Percentiles rank a stretch among this genome's conserved stretches.
Evolutionary conservation across 2,888 invertebrate genomes (phyloP).

Genomic region (Acrobasis consociella): DNA sequence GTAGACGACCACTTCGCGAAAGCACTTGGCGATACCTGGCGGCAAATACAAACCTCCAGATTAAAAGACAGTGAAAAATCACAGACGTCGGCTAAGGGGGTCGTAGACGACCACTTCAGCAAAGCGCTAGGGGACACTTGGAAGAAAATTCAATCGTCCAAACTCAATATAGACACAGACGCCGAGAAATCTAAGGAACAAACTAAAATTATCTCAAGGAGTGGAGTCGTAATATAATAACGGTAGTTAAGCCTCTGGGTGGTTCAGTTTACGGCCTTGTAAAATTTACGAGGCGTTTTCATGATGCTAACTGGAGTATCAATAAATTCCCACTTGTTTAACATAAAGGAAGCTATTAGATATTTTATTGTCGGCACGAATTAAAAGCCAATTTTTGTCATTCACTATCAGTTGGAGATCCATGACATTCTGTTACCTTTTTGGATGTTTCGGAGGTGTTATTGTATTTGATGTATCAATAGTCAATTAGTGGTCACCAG

Average conservation of each 20-base stretch:
- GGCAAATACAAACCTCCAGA: slow-evolving; percentile 85
- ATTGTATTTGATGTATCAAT: slow-evolving; percentile 52
- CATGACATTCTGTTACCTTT: slow-evolving; percentile 77
- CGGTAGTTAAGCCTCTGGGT: slow-evolving; percentile 45
- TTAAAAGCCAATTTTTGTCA: slow-evolving; percentile 39
- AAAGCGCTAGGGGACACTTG: slow-evolving; percentile 94
- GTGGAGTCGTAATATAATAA: slow-evolving; percentile 77
- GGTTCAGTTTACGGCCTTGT: slow-evolving; percentile 65
- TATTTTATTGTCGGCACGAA: slow-evolving; percentile 46
- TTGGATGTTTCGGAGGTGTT: slow-evolving; percentile 50
- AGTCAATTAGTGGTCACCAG: slow-evolving; percentile 81
- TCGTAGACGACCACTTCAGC: slow-evolving; percentile 95
- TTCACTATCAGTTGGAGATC: slow-evolving; percentile 43
- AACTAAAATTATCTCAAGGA: slow-evolving; percentile 75
- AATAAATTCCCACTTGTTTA: slow-evolving; percentile 72
- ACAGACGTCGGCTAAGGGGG: slow-evolving; percentile 54
- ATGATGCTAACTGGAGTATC: slow-evolving; percentile 64
- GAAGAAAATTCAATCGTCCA: slow-evolving; percentile 87
- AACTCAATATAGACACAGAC: slow-evolving; percentile 57
- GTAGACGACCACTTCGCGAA: slow-evolving; percentile 97
- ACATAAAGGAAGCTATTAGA: slow-evolving; percentile 59
- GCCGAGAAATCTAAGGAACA: slow-evolving; percentile 65
- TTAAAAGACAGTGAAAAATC: slow-evolving; percentile 71
- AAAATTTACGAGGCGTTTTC: slow-evolving; percentile 68
- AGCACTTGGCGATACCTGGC: slow-evolving; percentile 93